Evolutionary conservation across 2,113 vertebrate genomes (phyloP).

Genomic region (Xenotilapia caudafasciata): DNA sequence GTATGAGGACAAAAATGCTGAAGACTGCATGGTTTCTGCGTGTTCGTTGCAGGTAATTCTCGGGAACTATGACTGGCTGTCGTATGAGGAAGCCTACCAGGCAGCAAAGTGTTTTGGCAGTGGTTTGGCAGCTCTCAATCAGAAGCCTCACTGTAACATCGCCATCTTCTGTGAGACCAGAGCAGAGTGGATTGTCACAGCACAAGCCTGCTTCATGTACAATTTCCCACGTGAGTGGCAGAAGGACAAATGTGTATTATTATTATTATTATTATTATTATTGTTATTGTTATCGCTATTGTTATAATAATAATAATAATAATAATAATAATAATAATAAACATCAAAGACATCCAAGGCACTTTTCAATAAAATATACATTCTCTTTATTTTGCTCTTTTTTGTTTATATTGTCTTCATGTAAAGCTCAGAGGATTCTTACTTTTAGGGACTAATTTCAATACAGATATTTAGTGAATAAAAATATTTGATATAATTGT

Average conservation of each 20-base stretch:
- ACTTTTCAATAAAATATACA: neutral
- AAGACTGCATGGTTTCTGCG: neutral
- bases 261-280: neutral
- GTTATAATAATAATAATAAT: neutral
- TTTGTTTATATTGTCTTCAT: neutral
- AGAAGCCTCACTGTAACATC: slow-evolving; percentile 87
- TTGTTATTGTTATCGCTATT: too few species aligned
- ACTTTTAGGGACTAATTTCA: neutral
- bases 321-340: neutral
- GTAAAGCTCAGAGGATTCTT: neutral
- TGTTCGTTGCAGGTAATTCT: slow-evolving; percentile 84
- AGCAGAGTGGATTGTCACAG: slow-evolving; percentile 90
- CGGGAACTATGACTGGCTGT: slow-evolving; percentile 90
- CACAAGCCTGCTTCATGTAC: slow-evolving; percentile 96
- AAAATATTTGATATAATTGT: neutral
- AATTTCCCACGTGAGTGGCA: slow-evolving; percentile 89
- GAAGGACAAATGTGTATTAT: neutral
- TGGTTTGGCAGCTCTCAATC: slow-evolving; percentile 85
- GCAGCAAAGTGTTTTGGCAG: slow-evolving; percentile 84
- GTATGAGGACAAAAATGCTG: neutral
- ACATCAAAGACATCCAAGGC: neutral
- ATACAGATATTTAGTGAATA: neutral
- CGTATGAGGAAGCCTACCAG: slow-evolving; percentile 82
- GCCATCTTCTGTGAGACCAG: slow-evolving; percentile 97
- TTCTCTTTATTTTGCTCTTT: neutral